phyloP scores from a whole-genome alignment of 2,797 vertebrate genomes.

The Schizothorax lantsangensis region DNA sequence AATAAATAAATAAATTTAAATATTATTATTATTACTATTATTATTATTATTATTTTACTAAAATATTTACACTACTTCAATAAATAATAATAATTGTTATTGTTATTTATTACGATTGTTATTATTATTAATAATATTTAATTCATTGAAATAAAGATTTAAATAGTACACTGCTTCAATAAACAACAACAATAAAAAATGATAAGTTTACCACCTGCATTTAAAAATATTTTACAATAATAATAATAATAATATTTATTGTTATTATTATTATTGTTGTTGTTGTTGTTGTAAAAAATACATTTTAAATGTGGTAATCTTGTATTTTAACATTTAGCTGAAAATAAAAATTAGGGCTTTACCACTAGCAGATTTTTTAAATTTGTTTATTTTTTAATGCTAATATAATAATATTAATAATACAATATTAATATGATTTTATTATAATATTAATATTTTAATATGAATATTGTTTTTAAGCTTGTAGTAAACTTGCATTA shows the following conservation, averaged over 20 bases:
- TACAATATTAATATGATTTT: background rate
- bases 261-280: background rate
- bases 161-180: no score
- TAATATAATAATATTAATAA: no score
- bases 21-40: background rate
- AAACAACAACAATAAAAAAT: no score
- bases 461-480: background rate
- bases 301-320: background rate
- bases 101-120: no score
- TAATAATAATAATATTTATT: background rate
- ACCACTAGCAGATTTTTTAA: background rate
- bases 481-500: background rate
- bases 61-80: no score
- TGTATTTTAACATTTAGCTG: background rate
- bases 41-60: background rate
- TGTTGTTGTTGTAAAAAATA: background rate
- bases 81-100: no score
- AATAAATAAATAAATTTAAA: background rate
- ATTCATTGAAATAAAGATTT: no score
- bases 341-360: background rate
- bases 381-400: no score
- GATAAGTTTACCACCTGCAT: no score
- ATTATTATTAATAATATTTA: no score
- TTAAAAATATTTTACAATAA: no score
- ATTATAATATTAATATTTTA: background rate